Base-by-base conservation (phyloP, 1,140 invertebrate genomes). In the Ceratina japonica region DNA sequence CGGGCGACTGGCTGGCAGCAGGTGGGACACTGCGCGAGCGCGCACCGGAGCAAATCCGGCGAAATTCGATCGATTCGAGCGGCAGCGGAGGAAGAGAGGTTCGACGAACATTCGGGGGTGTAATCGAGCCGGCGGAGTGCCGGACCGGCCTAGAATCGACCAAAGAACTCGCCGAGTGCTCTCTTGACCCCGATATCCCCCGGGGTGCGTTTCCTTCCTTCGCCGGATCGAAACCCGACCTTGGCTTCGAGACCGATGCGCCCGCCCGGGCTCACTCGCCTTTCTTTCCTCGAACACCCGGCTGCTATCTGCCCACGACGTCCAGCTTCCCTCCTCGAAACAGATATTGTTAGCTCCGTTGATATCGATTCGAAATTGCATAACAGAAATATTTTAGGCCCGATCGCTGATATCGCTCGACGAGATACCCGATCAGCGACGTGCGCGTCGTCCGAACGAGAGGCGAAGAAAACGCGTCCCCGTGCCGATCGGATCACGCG, bases 1-100 rank as follows among this genome's bases (percentile, higher is more conserved):
- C 61, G 75, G 77, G 54, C 76, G 78, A 44, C 69, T 66, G 65
- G 69, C 58, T 85, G 37, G 37, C 37, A 86, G 37, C 37, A 86
- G 85, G 82, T 87, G 85, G 83, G 87, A 81, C 85, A 79, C 81
- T 86, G 82, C 86, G 86, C 84, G 85, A 84, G 80, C 82, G 84
- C 82, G 84, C 85, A 74, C 69, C 65, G 71, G 70, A 83, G 79
- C 74, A 78, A 76, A 83, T 82, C 82, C 84, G 64, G 64, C 81
- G 77, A 85, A 87, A 85, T 87, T 87, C 83, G 86, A 88, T 88
- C 85, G 86, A 88, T 86, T 86, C 83, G 70, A 77, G 37, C 10
- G 37, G 37, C 37, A 44, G 69, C 71, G 61, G 65, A 66, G 64
- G 52, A 58, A 80, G 82, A 68, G 72, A 84, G 82, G 77, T 84